Evolutionary conservation across 2,113 vertebrate genomes (phyloP), one percentile per base, ranked within the genome.

Genomic region (Columba janthina): DNA sequence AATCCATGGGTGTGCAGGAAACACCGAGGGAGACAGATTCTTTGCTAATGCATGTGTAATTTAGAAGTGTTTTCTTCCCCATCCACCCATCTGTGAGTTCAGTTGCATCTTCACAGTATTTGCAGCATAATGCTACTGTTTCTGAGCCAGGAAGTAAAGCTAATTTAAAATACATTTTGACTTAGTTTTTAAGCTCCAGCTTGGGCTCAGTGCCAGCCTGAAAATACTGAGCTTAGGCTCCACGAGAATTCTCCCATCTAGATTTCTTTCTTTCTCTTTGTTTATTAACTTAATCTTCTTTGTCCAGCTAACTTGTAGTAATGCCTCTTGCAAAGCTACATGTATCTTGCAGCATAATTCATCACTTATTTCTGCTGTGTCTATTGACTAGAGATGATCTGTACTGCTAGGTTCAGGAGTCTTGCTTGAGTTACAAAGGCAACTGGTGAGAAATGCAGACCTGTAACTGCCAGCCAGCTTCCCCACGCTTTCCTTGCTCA

Each of bases 1-100:
- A 95, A 96, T 96, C 95, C 91, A 83, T 75, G 95, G 89, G 93
- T 95, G 89, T 95, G 91, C 91, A 87, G 95, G 95, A 96, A 93
- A 78, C 94, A 95, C 91, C 12, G 5, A 81, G 86, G 91, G 93
- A 94, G 86, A 93, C 73, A 78, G 84, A 91, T 81, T 90, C 77
- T 81, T 90, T 78, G 53, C 91, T 95, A 94, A 97, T 91, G 73
- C 53, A 29, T 81, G 91, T 93, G 80, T 95, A 89, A 94, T 94
- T 94, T 91, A 89, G 73, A 91, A 94, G 84, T 50, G 53, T 81
- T 94, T 95, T 95, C 89, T 94, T 96, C 93, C 94, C 83, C 16
- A 84, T 94, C 91, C 94, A 36, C 96, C 96, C 96, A 92, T 95
- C 86, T 96, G 95, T 87, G 94, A 87, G 93, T 95, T 95, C 94